Conservation (phyloP, 2,113 vertebrate species). For the Etia nguti region DNA sequence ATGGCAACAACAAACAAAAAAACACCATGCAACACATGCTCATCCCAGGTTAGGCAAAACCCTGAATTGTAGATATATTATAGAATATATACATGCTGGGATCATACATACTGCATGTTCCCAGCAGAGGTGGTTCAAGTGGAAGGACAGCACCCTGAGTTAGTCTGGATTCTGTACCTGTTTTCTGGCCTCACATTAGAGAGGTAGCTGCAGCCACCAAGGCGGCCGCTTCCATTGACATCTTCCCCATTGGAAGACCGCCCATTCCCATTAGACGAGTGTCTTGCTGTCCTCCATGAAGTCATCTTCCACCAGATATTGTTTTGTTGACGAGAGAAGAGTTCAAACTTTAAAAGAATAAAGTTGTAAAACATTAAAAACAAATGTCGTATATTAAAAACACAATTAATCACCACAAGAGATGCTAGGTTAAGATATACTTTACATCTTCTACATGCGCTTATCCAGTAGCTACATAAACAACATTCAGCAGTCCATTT, state of each 20-base stretch:
- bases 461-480: not conserved
- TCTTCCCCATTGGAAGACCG: constrained; percentile 55
- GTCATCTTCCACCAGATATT: constrained; percentile 70
- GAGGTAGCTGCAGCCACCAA: constrained; percentile 80
- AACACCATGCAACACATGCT: not conserved
- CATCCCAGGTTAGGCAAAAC: not conserved
- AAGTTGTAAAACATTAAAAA: not conserved
- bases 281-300: constrained; percentile 71
- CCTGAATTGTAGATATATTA: not conserved
- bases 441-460: not conserved
- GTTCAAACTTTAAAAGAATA: not conserved
- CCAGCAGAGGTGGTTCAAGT: not conserved
- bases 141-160: not conserved
- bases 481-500: not conserved
- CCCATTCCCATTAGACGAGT: constrained; percentile 60
- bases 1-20: constrained; percentile 48
- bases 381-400: not conserved
- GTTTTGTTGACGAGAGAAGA: not conserved
- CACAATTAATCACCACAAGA: not conserved
- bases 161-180: constrained; percentile 72
- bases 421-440: not conserved
- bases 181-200: constrained; percentile 81
- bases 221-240: constrained; percentile 48
- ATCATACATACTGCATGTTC: not conserved
- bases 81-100: not conserved